phyloP scores from a whole-genome alignment of 2,113 vertebrate genomes.

The Sylvilagus bachmani region DNA sequence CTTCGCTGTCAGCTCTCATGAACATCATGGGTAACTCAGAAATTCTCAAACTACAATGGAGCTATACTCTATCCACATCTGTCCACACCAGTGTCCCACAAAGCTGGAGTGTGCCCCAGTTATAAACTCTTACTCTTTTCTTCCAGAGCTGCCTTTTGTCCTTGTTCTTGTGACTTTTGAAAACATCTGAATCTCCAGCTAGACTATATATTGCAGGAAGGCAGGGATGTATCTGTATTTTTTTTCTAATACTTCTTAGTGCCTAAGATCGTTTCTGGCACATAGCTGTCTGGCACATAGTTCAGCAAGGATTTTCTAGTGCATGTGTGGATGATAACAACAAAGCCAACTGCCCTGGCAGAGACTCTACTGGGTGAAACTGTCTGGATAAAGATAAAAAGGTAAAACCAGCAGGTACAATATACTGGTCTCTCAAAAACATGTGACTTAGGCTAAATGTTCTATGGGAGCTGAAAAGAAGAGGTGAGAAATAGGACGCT shows the following conservation, averaged over 20 bases:
- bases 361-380: background rate
- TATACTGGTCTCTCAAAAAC: background rate
- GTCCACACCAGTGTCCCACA: background rate
- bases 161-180: background rate
- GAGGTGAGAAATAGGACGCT: background rate
- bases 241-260: background rate
- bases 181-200: background rate
- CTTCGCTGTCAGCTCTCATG: background rate
- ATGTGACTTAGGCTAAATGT: background rate
- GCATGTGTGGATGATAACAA: background rate
- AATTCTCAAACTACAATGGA: background rate
- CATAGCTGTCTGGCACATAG: background rate
- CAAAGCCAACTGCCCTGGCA: background rate
- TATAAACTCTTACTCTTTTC: background rate
- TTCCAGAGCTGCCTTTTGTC: background rate
- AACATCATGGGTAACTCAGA: background rate
- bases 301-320: background rate
- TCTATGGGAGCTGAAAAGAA: background rate
- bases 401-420: background rate
- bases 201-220: background rate
- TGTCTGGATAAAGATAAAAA: background rate
- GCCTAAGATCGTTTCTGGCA: background rate
- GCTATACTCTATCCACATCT: background rate
- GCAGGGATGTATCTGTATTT: background rate
- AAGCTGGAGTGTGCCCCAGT: background rate